Evolutionary conservation across 2,113 vertebrate species (phyloP), one percentile per base, ranked within the genome.

Genomic region (Indicator indicator): DNA sequence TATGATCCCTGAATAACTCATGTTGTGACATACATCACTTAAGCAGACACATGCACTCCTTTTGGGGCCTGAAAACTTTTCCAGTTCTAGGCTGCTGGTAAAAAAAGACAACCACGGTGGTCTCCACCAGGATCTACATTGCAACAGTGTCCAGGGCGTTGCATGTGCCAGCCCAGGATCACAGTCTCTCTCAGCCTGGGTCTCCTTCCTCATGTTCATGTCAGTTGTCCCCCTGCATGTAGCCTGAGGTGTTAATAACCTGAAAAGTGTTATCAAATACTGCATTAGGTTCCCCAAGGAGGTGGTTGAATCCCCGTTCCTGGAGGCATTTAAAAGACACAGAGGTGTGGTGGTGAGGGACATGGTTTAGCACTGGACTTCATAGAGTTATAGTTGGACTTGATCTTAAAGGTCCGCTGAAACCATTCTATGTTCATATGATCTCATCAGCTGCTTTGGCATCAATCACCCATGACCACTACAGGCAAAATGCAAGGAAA

Each of bases 1-100:
- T 87, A 48, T 8, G 64, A 94, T 85, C 88, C 69, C 91, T 24
- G 83, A 88, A 78, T 88, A 94, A 86, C 69, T 93, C 69, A 65
- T 62, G 70, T 60, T 94, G 76, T 95, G 94, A 92, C 88, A 94
- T 38, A 12, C 17, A 77, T 77, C 86, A 62, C 70, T 86, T 60
- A 80, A 90, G 73, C 52, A 75, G 79, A 83, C 78, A 86, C 59
- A 32, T 9, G 36, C 5, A 4, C 28, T 93, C 80, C 65, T 75
- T 84, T 86, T 52, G 23, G 46, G 83, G 50, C 21, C 46, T 56
- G 55, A 83, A 81, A 93, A 79, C 58, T 81, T 83, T 74, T 65
- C 73, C 36, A 65, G 40, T 28, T 55, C 28, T 21, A 26, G 48
- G 58, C 38, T 62, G 50, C 27, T 40, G 40, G 44, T 12, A 70